phyloP scores from a whole-genome alignment of 2,888 invertebrate species.

The Timandra comae region DNA sequence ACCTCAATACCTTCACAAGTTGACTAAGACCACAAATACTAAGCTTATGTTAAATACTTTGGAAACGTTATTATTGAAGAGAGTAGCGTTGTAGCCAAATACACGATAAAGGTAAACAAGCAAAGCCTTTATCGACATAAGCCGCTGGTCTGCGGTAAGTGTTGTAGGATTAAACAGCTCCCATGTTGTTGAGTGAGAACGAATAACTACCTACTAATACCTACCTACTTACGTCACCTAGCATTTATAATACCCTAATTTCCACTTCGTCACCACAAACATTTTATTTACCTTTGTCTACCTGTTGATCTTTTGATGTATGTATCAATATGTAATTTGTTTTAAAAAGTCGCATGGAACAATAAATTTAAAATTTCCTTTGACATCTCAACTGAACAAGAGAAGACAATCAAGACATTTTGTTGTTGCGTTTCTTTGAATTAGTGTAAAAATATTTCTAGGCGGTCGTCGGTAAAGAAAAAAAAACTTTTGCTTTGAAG shows the following conservation, averaged over 20 bases:
- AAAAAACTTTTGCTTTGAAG: constrained; percentile 51
- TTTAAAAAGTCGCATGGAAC: too few species aligned
- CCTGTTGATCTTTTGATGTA: too few species aligned
- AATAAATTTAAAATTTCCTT: too few species aligned
- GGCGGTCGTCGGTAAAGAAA: constrained; percentile 47
- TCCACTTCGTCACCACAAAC: too few species aligned
- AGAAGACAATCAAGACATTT: constrained; percentile 48
- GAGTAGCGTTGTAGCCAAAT: not conserved
- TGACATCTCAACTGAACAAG: constrained; percentile 6
- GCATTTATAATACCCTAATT: too few species aligned
- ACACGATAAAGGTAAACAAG: constrained; percentile 5
- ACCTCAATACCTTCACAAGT: too few species aligned
- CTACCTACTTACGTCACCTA: too few species aligned
- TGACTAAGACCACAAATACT: too few species aligned
- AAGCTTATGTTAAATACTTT: too few species aligned
- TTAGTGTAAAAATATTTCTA: constrained; percentile 60
- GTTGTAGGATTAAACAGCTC: not conserved
- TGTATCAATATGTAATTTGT: too few species aligned
- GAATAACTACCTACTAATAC: constrained; percentile 5
- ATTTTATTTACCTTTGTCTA: too few species aligned
- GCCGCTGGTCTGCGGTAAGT: constrained; percentile 5
- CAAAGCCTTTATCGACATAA: constrained; percentile 6
- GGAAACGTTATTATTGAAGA: too few species aligned
- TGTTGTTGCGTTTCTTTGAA: constrained; percentile 49
- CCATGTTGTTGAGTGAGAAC: constrained; percentile 4